phyloP scores from a whole-genome alignment of 2,113 vertebrate species.

The Coracopsis vasa region DNA sequence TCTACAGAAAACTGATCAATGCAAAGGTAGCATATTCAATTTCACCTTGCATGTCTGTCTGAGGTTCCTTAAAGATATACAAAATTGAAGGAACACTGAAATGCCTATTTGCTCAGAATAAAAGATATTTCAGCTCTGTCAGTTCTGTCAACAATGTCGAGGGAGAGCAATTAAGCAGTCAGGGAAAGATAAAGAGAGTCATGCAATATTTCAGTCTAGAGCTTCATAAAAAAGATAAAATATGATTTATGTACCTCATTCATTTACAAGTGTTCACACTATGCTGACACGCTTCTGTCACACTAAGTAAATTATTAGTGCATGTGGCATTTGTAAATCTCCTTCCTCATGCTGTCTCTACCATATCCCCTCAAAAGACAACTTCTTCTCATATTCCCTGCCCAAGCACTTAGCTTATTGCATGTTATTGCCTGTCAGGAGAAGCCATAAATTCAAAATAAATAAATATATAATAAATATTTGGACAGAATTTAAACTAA shows the following conservation, averaged over 20 bases:
- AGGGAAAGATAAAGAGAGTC: background rate
- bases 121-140: background rate
- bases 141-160: background rate
- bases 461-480: background rate
- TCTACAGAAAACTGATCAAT: background rate
- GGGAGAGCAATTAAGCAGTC: background rate
- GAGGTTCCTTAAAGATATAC: background rate
- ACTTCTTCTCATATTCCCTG: background rate
- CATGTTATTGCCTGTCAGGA: conserved; percentile 26
- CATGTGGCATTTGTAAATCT: conserved; percentile 22
- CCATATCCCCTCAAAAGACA: background rate
- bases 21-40: background rate
- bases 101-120: background rate
- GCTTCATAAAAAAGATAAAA: conserved; percentile 34
- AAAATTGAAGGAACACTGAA: background rate
- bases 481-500: conserved; percentile 64
- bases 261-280: conserved; percentile 30
- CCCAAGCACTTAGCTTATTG: background rate
- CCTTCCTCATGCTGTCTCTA: background rate
- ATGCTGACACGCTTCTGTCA: conserved; percentile 41
- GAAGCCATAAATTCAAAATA: conserved; percentile 35
- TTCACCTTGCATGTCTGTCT: background rate
- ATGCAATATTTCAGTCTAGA: conserved; percentile 13
- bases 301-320: conserved; percentile 58
- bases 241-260: conserved; percentile 54